phyloP scores from a whole-genome alignment of 2,888 invertebrate genomes.

The Dastarcus helophoroides region DNA sequence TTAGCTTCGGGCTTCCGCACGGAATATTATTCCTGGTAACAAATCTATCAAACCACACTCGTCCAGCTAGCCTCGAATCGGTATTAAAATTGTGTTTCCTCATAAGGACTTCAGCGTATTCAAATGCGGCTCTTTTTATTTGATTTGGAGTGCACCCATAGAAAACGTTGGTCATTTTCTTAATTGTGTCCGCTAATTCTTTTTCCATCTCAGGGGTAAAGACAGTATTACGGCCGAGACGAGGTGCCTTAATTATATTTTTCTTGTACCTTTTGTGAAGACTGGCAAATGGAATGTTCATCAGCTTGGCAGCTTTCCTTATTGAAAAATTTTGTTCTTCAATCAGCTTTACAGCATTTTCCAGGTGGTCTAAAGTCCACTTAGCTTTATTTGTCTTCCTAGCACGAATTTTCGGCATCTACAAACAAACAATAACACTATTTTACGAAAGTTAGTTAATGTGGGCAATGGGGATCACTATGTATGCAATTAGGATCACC shows the following conservation, averaged over 20 bases:
- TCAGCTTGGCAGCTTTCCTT: conserved; percentile 2
- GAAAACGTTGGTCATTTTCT: conserved; percentile 1
- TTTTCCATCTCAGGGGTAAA: conserved; percentile 12
- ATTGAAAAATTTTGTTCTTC: conserved; percentile 4
- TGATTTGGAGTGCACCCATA: not conserved
- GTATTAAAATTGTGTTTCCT: not conserved
- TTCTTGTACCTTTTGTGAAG: conserved; percentile 11
- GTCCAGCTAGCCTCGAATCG: not conserved
- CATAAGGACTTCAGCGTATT: not conserved
- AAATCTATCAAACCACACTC: not conserved
- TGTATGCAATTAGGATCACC: no score
- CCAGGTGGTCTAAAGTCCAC: conserved; percentile 2
- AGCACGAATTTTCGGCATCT: conserved; percentile 3
- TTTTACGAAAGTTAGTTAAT: conserved; percentile 1
- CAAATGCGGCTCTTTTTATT: conserved; percentile 2
- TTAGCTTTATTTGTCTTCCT: conserved; percentile 3
- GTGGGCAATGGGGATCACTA: not conserved
- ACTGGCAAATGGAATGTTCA: conserved; percentile 4
- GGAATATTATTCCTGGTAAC: conserved; percentile 1
- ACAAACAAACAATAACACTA: conserved; percentile 3
- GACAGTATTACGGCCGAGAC: conserved; percentile 11
- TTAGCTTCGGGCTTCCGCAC: not conserved
- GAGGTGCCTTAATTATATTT: conserved; percentile 8
- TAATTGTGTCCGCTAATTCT: conserved; percentile 7
- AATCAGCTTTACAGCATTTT: conserved; percentile 2